Percentiles rank a stretch among this genome's conserved stretches.
Evolutionary conservation across 2,888 invertebrate genomes (phyloP).

Genomic region (Ellobium chinense): DNA sequence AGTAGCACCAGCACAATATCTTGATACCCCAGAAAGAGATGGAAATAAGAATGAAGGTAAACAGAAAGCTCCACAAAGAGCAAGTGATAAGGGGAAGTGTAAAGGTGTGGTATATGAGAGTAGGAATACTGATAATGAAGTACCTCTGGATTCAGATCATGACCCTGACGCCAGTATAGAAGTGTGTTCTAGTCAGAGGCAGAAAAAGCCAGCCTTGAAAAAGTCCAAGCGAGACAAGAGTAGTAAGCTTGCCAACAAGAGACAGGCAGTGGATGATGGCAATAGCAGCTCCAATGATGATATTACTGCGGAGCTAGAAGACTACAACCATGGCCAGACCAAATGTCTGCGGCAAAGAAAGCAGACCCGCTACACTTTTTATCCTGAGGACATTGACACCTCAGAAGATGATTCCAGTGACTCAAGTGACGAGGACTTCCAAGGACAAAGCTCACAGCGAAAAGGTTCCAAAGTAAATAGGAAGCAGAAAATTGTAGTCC

Average conservation of each 20-base stretch:
- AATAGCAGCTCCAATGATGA: slow-evolving; percentile 46
- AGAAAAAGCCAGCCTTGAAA: slow-evolving; percentile 8
- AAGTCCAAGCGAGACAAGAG: slow-evolving; percentile 22
- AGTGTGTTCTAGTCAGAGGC: not conserved
- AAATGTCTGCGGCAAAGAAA: slow-evolving; percentile 39
- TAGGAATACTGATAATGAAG: too few species aligned
- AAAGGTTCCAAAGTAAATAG: not conserved
- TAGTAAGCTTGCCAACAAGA: slow-evolving; percentile 14
- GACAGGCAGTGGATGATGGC: slow-evolving; percentile 2
- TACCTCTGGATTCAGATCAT: not conserved
- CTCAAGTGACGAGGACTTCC: slow-evolving; percentile 33
- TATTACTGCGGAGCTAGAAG: not conserved
- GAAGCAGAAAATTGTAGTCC: not conserved
- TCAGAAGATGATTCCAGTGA: slow-evolving; percentile 48
- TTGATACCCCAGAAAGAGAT: not conserved
- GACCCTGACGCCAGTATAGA: not conserved
- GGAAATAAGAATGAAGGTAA: not conserved
- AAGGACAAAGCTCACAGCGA: not conserved
- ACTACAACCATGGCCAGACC: not conserved
- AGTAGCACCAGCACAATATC: not conserved
- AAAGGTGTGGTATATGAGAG: too few species aligned
- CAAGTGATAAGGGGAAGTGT: not conserved
- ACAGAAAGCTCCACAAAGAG: not conserved
- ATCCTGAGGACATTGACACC: slow-evolving; percentile 20
- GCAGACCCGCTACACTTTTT: slow-evolving; percentile 21